Evolutionary conservation across 2,797 vertebrate species (phyloP), one percentile per base, ranked within the genome.

Genomic region (Acipenser ruthenus): DNA sequence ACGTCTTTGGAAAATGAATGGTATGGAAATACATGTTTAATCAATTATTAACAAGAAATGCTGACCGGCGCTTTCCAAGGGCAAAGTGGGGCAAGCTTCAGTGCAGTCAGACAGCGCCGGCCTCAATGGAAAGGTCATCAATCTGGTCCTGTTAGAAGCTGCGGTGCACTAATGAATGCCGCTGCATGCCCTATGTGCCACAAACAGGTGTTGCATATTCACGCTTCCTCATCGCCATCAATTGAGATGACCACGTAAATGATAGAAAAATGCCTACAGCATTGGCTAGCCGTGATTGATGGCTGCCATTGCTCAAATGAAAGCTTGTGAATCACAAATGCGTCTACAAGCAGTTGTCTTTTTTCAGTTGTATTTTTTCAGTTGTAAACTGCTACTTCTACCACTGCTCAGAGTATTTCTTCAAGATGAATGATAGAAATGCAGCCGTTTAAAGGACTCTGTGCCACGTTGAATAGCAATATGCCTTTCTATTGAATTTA

Each of bases 251-350:
- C 60, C 51, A 68, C 65, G 53, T 50, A 76, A 75, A 50, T 73
- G 52, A 70, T 77, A 55, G 49, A 70, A 76, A 80, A 80, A 74
- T 73, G 8, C 65, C 68, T 62, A 65, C 59, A 70, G 11, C 47
- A 3, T 65, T 70, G 71, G 74, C 69, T 72, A 65, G 51, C 73
- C 62, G 71, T 84, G 84, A 88, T 82, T 70, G 81, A 82, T 88
- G 77, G 71, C 53, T 83, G 75, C 79, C 83, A 72, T 77, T 84
- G 77, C 68, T 73, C 82, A 82, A 87, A 87, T 81, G 73, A 82
- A 83, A 79, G 76, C 79, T 84, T 82, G 68, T 79, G 74, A 83
- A 79, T 83, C 79, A 75, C 72, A 81, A 75, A 75, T 79, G 69
- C 70, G 66, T 79, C 65, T 79, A 73, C 64, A 78, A 79, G 75